Percentiles rank a stretch among this genome's conserved stretches.
phyloP scores from a whole-genome alignment of 2,888 invertebrate genomes.

The Zootermopsis nevadensis region DNA sequence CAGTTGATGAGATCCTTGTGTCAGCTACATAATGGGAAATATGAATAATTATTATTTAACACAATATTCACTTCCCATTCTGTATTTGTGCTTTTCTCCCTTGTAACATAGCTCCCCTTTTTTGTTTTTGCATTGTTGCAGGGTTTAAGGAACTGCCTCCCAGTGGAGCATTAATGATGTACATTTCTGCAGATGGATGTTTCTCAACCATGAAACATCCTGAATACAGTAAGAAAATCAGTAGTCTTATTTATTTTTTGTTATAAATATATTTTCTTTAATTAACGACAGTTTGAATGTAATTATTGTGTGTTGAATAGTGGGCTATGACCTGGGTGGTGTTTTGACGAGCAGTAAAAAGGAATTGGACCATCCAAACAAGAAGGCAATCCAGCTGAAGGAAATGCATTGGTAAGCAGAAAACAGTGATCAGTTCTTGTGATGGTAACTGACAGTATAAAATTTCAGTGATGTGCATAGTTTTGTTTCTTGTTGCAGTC shows the following conservation, averaged over 20 bases:
- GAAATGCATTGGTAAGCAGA: conserved; percentile 67
- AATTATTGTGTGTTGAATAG: conserved; percentile 62
- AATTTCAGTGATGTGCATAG: background rate
- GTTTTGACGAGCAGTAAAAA: conserved; percentile 88
- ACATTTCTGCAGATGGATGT: conserved; percentile 93
- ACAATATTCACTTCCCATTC: too few species aligned
- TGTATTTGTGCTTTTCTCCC: too few species aligned
- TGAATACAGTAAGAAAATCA: conserved; percentile 89
- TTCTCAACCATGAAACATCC: conserved; percentile 85
- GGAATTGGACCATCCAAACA: conserved; percentile 71
- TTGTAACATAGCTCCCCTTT: background rate
- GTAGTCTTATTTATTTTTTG: conserved; percentile 57
- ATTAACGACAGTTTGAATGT: background rate
- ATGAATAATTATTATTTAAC: too few species aligned
- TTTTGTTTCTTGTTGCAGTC: conserved; percentile 61
- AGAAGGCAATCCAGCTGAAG: conserved; percentile 61
- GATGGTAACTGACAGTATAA: background rate
- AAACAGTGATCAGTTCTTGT: too few species aligned
- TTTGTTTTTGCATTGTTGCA: conserved; percentile 57
- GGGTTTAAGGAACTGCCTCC: conserved; percentile 94
- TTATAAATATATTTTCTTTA: background rate
- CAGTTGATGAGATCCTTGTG: too few species aligned
- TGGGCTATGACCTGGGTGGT: conserved; percentile 92
- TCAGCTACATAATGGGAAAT: too few species aligned
- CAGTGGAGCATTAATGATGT: conserved; percentile 90